A percentile compares a stretch with the other conserved stretches of the same genome.
phyloP scores from a whole-genome alignment of 1,140 invertebrate genomes.

The Rhagoletis zephyria region DNA sequence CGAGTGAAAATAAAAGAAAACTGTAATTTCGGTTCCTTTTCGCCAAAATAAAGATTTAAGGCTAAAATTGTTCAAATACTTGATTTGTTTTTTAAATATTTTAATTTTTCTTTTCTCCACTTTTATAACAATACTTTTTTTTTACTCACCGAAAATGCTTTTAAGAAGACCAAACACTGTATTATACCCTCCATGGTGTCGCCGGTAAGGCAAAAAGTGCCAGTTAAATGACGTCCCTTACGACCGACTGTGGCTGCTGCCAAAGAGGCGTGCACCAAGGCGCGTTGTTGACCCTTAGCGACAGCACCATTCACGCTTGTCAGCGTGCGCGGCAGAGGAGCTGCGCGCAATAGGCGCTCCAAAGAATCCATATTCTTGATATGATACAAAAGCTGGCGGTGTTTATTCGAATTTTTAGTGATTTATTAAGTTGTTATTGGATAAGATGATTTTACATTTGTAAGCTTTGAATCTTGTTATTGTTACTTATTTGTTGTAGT shows the following conservation, averaged over 20 bases:
- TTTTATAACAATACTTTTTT: slow-evolving; percentile 41
- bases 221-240: slow-evolving; percentile 85
- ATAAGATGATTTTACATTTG: neutral
- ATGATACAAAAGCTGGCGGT: neutral
- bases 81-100: neutral
- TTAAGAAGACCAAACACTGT: slow-evolving; percentile 91
- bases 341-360: slow-evolving; percentile 82
- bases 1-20: no score
- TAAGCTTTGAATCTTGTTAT: neutral
- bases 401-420: neutral
- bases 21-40: no score
- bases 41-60: no score
- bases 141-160: slow-evolving; percentile 89
- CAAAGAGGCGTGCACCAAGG: slow-evolving; percentile 83
- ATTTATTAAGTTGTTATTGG: neutral
- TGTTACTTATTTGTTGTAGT: slow-evolving; percentile 13
- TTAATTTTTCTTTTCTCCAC: slow-evolving; percentile 20
- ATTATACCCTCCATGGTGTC: slow-evolving; percentile 94
- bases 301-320: slow-evolving; percentile 77
- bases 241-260: slow-evolving; percentile 82
- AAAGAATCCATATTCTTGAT: slow-evolving; percentile 81
- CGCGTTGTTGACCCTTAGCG: slow-evolving; percentile 76
- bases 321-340: slow-evolving; percentile 79
- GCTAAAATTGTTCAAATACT: no score
- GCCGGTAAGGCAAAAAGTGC: slow-evolving; percentile 88